Percentiles rank a stretch among this genome's conserved stretches.
phyloP scores from a whole-genome alignment of 2,888 invertebrate genomes.

The Dendrolimus pini region DNA sequence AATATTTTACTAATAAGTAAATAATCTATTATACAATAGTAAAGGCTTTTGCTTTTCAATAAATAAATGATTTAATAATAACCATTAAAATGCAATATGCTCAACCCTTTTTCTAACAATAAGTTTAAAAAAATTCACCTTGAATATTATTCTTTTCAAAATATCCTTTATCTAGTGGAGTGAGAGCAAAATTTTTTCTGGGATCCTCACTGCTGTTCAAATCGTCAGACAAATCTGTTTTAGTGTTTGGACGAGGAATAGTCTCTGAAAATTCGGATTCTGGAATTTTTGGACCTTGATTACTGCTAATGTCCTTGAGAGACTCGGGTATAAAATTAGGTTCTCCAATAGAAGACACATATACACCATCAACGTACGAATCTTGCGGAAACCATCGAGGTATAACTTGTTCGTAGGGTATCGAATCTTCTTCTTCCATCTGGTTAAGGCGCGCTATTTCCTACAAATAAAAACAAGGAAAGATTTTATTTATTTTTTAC shows the following conservation, averaged over 20 bases:
- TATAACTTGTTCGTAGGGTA: conserved; percentile 2
- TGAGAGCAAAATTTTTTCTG: conserved; percentile 34
- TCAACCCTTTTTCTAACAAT: too few species aligned
- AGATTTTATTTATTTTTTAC: too few species aligned
- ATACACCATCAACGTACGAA: conserved; percentile 1
- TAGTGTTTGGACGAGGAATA: background rate
- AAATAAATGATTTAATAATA: too few species aligned
- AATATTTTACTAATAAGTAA: too few species aligned
- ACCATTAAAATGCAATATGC: too few species aligned
- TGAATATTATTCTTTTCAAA: conserved; percentile 16
- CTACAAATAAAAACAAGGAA: conserved; percentile 16
- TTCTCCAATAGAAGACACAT: background rate
- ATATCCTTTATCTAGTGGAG: conserved; percentile 40
- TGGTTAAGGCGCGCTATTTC: conserved; percentile 43
- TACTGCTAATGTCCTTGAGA: background rate
- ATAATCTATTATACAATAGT: too few species aligned
- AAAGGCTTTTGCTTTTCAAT: too few species aligned
- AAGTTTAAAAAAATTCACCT: too few species aligned
- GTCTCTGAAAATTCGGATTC: background rate
- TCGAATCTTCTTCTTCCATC: conserved; percentile 24
- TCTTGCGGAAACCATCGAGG: conserved; percentile 1
- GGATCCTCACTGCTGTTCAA: conserved; percentile 5
- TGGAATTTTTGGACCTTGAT: background rate
- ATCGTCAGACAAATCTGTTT: background rate
- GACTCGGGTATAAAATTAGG: background rate